Evolutionary conservation across 2,888 invertebrate species (phyloP), one percentile per base, ranked within the genome.

Genomic region (Drosophila yooni): DNA sequence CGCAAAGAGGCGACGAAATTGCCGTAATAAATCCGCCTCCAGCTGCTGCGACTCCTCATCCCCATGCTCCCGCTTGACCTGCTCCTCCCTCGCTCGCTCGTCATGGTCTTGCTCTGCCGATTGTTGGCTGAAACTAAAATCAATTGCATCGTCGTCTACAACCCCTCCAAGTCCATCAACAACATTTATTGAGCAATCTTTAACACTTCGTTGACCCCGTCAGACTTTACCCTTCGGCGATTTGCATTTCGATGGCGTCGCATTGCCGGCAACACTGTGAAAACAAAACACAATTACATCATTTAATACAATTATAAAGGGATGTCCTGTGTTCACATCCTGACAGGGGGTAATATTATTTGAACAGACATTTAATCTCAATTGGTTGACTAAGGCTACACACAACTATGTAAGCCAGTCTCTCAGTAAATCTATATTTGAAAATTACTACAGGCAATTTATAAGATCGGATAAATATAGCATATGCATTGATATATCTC

Each of bases 131-230:
- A 83, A 89, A 88, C 69, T 81, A 79, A 88, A 89, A 81, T 83
- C 83, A 82, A 84, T 70, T 68, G 73, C 62, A 63, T 83, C 70
- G 60, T 83, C 70, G 59, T 84, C 72, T 29, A 67, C 56, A 56
- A 80, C 50, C 84, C 76, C 83, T 81, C 84, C 83, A 81, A 89
- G 83, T 84, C 59, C 57, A 60, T 72, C 81, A 83, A 83, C 82
- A 80, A 82, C 74, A 83, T 85, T 85, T 83, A 91, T 92, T 93
- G 93, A 93, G 93, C 93, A 93, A 91, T 92, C 89, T 90, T 91
- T 91, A 89, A 91, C 92, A 93, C 93, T 93, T 93, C 93, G 93
- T 92, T 92, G 91, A 83, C 90, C 93, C 89, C 93, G 93, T 93
- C 93, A 93, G 91, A 93, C 93, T 84, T 92, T 92, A 86, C 93